Conservation (phyloP, 1,140 invertebrate species). For the Drosophila triauraria region DNA sequence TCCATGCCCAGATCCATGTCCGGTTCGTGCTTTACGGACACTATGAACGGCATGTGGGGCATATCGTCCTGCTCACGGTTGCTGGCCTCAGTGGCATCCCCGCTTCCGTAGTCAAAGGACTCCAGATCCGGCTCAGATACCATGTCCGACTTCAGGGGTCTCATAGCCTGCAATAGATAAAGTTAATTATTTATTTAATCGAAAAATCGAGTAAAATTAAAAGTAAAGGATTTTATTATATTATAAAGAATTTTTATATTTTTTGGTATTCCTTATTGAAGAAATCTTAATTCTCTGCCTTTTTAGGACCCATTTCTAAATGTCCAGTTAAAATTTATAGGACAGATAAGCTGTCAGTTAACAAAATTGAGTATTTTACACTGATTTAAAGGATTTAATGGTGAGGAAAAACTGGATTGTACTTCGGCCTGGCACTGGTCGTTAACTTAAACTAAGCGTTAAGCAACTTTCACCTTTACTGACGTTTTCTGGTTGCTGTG, state of each 20-base stretch:
- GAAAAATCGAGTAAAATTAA: too few species aligned
- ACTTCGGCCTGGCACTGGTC: too few species aligned
- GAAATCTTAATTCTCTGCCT: too few species aligned
- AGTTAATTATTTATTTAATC: background rate
- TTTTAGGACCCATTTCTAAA: too few species aligned
- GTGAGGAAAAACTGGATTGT: too few species aligned
- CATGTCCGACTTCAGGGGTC: conserved; percentile 33
- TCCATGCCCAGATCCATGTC: conserved; percentile 71
- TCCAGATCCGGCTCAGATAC: conserved; percentile 51
- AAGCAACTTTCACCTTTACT: too few species aligned
- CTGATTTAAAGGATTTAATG: too few species aligned
- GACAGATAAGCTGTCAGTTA: background rate
- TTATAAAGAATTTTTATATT: too few species aligned
- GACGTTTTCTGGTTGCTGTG: too few species aligned
- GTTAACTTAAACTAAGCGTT: too few species aligned
- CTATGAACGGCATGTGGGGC: conserved; percentile 60
- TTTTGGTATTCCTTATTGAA: background rate
- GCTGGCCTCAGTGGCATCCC: conserved; percentile 11
- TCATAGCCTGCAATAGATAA: conserved; percentile 63
- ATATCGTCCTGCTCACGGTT: conserved; percentile 28
- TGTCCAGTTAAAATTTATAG: background rate
- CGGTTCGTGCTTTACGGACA: conserved; percentile 68
- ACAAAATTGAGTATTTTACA: too few species aligned
- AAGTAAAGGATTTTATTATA: background rate
- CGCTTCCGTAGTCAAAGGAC: conserved; percentile 31